Evolutionary conservation across 2,888 invertebrate species (phyloP).

Genomic region (Andrena dorsata): DNA sequence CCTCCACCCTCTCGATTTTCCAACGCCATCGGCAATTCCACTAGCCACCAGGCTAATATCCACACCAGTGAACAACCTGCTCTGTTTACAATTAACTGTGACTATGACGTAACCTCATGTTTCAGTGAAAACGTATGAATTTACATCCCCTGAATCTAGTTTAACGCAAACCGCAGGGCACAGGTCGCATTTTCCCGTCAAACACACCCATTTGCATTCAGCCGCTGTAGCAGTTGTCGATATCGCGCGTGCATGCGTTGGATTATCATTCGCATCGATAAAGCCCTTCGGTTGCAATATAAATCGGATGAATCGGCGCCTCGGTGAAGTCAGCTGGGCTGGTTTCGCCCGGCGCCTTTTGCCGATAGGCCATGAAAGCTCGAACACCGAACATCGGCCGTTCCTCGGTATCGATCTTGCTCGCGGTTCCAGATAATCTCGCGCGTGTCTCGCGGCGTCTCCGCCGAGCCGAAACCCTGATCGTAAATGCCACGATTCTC

Average conservation of each 20-base stretch:
- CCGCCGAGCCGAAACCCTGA: neutral
- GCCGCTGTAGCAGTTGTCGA: slow-evolving; percentile 5
- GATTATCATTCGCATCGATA: slow-evolving; percentile 40
- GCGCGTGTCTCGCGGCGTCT: slow-evolving; percentile 62
- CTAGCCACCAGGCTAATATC: no score
- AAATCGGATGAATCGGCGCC: slow-evolving; percentile 45
- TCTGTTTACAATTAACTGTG: no score
- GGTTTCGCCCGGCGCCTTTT: slow-evolving; percentile 59
- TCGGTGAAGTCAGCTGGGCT: slow-evolving; percentile 40
- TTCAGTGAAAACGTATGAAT: no score
- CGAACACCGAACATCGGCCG: slow-evolving; percentile 56
- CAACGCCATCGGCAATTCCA: no score
- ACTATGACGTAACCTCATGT: no score
- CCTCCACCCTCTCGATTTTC: no score
- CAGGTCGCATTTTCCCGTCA: neutral
- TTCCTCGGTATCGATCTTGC: slow-evolving; percentile 63
- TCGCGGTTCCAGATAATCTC: slow-evolving; percentile 65
- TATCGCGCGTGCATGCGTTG: slow-evolving; percentile 22
- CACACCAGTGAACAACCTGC: no score
- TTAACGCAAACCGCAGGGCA: no score
- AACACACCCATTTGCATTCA: slow-evolving; percentile 23
- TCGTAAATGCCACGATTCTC: slow-evolving; percentile 58
- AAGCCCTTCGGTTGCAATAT: slow-evolving; percentile 28
- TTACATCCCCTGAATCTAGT: no score
- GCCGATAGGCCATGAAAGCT: slow-evolving; percentile 61